These are phyloP conservation scores for Borostomias antarcticus DNA, from an alignment of 2,797 vertebrate species.

Conservation along the genomic window DNA sequence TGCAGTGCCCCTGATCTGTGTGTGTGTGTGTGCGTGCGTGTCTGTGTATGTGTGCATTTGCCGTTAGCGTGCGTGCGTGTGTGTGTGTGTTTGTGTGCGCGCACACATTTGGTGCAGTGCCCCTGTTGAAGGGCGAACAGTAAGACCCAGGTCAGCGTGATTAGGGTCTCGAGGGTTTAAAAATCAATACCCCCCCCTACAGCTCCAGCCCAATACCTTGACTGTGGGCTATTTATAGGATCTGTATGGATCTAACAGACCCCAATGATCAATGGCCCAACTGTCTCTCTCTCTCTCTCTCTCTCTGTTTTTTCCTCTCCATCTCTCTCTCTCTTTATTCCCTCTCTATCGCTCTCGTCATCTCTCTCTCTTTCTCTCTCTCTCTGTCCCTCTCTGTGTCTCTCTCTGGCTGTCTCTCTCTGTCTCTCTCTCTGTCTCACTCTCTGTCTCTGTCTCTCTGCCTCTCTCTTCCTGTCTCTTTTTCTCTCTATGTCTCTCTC, in stretches of 20 bases:
- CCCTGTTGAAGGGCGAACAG: conserved; percentile 69
- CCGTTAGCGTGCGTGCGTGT: conserved; percentile 34
- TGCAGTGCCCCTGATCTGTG: conserved; percentile 43
- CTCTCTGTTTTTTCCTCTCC: conserved; percentile 17
- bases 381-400: neutral
- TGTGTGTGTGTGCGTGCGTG: conserved; percentile 20
- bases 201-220: conserved; percentile 48
- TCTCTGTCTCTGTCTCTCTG: neutral
- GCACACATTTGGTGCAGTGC: conserved; percentile 57
- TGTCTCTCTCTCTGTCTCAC: neutral
- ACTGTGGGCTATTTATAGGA: conserved; percentile 72
- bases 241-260: conserved; percentile 64
- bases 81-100: neutral
- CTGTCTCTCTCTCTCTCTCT: conserved; percentile 40
- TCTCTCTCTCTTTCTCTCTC: neutral
- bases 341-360: conserved; percentile 15
- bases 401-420: neutral
- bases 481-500: neutral
- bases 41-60: conserved; percentile 34
- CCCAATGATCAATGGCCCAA: conserved; percentile 65
- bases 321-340: too few relatives aligned
- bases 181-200: conserved; percentile 61
- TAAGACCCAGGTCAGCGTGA: conserved; percentile 71
- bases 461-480: conserved; percentile 32
- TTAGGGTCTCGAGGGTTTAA: conserved; percentile 62